These are phyloP conservation scores for Menidia beryllina DNA, from an alignment of 2,113 vertebrate species.

Conservation along the genomic window DNA sequence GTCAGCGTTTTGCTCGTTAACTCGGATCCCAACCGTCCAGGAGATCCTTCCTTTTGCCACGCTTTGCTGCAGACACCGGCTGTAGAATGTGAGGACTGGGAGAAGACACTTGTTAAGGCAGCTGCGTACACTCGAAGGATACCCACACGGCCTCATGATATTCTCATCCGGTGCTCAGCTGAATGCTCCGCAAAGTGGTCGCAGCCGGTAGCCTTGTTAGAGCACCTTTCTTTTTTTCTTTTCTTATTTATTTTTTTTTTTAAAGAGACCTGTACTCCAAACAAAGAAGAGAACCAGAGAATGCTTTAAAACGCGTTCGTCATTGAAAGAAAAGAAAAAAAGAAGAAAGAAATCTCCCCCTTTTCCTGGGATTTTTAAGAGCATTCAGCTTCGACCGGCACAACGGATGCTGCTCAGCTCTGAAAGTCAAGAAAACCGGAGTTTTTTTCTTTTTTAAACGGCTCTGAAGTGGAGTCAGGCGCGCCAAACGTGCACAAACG, in stretches of 20 bases:
- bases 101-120: not conserved
- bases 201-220: not conserved
- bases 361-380: constrained; percentile 32
- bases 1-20: too few relatives aligned
- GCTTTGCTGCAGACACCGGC: not conserved
- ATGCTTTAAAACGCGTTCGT: not conserved
- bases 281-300: not conserved
- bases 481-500: not conserved
- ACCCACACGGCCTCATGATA: not conserved
- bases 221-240: not conserved
- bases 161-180: not conserved
- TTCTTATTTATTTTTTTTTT: not conserved
- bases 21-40: too few relatives aligned
- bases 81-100: not conserved
- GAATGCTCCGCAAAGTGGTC: not conserved
- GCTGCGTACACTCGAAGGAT: not conserved
- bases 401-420: not conserved
- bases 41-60: too few relatives aligned
- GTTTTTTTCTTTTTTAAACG: not conserved
- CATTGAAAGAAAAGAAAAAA: not conserved
- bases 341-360: too few relatives aligned
- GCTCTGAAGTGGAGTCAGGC: not conserved
- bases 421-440: not conserved
- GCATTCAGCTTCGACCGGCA: not conserved
- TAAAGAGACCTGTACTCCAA: not conserved